Percentiles rank a stretch among this genome's conserved stretches.
Conservation (phyloP, 1,140 invertebrate genomes). For the Sarcophaga bullata region DNA sequence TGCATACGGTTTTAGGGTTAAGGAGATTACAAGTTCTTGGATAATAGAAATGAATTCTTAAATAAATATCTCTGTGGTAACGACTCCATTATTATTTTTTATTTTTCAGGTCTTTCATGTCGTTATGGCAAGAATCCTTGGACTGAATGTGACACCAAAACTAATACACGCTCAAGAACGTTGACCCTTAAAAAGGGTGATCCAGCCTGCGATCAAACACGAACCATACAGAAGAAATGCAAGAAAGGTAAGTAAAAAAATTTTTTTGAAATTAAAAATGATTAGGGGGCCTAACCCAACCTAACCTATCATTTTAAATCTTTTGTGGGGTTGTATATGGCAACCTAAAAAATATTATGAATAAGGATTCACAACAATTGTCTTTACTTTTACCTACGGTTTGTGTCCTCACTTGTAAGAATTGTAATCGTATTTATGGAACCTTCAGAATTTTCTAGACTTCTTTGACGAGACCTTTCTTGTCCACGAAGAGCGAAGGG, state of each 20-base stretch:
- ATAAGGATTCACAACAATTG: too few species aligned
- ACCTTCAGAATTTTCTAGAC: too few species aligned
- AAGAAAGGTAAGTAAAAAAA: slow-evolving; percentile 79
- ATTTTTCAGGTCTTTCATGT: slow-evolving; percentile 69
- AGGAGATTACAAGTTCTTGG: too few species aligned
- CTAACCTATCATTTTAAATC: background rate
- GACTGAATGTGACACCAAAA: slow-evolving; percentile 85
- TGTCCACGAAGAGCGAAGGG: too few species aligned
- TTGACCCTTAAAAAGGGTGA: slow-evolving; percentile 86
- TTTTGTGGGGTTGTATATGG: background rate
- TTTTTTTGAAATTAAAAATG: background rate
- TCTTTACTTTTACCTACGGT: too few species aligned
- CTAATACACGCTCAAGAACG: slow-evolving; percentile 81
- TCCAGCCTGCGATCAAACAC: slow-evolving; percentile 80
- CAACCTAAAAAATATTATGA: too few species aligned
- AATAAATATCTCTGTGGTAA: background rate
- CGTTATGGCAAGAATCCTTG: slow-evolving; percentile 85
- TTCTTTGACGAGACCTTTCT: too few species aligned
- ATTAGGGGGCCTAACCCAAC: background rate
- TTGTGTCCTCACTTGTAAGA: too few species aligned
- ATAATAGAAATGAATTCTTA: too few species aligned
- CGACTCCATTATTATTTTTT: background rate
- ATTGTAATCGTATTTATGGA: too few species aligned
- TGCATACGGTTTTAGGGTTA: too few species aligned
- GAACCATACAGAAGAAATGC: slow-evolving; percentile 90